Conservation (phyloP, 2,888 invertebrate species). For the Poecilobothrus nobilitatus region DNA sequence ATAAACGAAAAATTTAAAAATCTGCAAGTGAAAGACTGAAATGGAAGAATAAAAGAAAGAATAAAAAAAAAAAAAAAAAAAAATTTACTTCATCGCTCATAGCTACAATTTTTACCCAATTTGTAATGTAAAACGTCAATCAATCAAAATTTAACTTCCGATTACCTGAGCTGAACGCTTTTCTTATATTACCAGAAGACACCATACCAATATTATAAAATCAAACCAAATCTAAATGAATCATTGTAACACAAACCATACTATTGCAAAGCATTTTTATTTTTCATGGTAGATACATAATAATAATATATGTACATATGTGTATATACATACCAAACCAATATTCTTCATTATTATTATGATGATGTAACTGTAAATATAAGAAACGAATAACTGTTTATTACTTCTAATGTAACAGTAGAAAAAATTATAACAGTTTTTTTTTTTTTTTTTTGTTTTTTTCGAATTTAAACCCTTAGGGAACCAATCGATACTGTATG, state of each 20-base stretch:
- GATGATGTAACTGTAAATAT: background rate
- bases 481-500: background rate
- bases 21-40: too few species aligned
- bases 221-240: background rate
- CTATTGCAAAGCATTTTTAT: background rate
- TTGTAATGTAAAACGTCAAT: conserved; percentile 4
- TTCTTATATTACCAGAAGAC: background rate
- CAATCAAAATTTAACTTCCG: conserved; percentile 6
- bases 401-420: background rate
- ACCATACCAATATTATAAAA: too few species aligned
- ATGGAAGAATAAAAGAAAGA: too few species aligned
- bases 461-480: background rate
- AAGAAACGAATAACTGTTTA: background rate
- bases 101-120: conserved; percentile 6
- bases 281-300: background rate
- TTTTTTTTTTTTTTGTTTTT: too few species aligned
- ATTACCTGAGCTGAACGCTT: background rate
- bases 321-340: too few species aligned
- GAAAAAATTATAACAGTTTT: background rate
- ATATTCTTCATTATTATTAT: background rate
- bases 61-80: too few species aligned
- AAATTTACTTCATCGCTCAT: background rate
- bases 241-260: too few species aligned
- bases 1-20: too few species aligned
- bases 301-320: too few species aligned